Base-by-base conservation (phyloP, 1,140 invertebrate genomes). In the Aphaenogaster ashmeadi region DNA sequence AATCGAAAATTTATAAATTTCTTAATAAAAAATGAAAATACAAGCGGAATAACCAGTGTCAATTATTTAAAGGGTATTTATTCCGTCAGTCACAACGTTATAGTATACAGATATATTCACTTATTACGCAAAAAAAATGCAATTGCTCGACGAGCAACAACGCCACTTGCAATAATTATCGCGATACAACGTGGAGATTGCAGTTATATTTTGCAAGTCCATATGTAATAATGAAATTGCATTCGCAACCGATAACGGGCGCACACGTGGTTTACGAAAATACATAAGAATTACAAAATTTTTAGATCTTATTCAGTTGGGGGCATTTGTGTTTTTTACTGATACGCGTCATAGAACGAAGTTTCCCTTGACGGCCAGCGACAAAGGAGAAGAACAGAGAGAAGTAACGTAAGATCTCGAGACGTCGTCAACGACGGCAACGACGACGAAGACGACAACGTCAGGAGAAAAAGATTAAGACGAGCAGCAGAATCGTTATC, bases 401-500 rank as follows among this genome's bases (percentile, higher is more conserved):
- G 36, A 41, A 38, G 15, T 54, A 62, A 56, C 36, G 9, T 4
- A 38, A 54, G 78, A 81, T 69, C 50, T 36, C 50, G 36, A 80
- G 62, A 80, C 21, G 50, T 81, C 64, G 79, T 58, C 64, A n/a
- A 56, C 58, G 56, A 36, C 33, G 21, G 11, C 72, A 7, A 72
- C 71, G 21, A 50, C 44, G 38, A 27, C 67, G 21, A 47, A 3
- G 44, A 38, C 27, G 41, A 13, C 52, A 9, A 15, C 33, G 44
- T 54, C 69, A 77, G n/a, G 58, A 21, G 80, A 41, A 71, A 69
- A 78, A 83, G 88, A 84, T 83, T 69, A 74, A 87, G 86, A 75
- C 72, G 72, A 85, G 88, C 71, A 60, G 69, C 72, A 58, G 38
- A 90, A 66, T 88, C 75, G 86, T 90, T 91, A 91, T 91, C 89